Base-by-base conservation (phyloP, 2,888 invertebrate genomes). In the Eucera pruinosa region DNA sequence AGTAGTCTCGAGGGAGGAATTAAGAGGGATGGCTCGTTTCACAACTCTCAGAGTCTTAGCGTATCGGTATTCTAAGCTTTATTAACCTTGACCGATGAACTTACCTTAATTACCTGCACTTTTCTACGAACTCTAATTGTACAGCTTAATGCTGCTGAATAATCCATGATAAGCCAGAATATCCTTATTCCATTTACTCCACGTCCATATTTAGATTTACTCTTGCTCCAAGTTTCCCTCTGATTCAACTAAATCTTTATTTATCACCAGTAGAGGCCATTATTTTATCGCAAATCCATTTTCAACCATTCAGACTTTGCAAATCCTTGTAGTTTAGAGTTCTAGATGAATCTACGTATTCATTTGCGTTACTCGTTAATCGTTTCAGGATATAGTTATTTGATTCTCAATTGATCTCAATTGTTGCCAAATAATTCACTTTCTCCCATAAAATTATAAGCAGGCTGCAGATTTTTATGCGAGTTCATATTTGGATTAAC, bases 21-120 rank as follows among this genome's bases (percentile, higher is more conserved):
- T 41, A 50, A 62, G 39, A 50, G 27, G 20, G 27, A 50, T 27
- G 50, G 62, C 39, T 50, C 39, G 50, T 50, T 62, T 36, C 48
- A 13, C 48, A 7, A 36, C 15, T 48, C 47, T 25, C 13, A 23
- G 23, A 18, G 15, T 18, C 39, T 27, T 27, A 15, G 39, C 39
- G 36, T 41, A 62, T 62, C 50, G 50, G 39, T 39, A 18, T 62
- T 62, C 62, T 15, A 50, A 27, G 27, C 39, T 62, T 50, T 50
- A 50, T 62, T 62, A 62, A 62, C 50, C 50, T 50, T 62, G 62
- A 62, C 62, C 62, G 41, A 4, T 18, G 50, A 62, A 62, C 62
- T 61, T 48, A 48, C 61, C 39, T 39, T 50, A 62, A 50, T 62
- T 50, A 62, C 62, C 15, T 18, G 7, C n/a, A 48, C 25, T 62